A percentile compares a stretch with the other conserved stretches of the same genome.
Conservation (phyloP, 2,888 invertebrate species). For the Myathropa florea region DNA sequence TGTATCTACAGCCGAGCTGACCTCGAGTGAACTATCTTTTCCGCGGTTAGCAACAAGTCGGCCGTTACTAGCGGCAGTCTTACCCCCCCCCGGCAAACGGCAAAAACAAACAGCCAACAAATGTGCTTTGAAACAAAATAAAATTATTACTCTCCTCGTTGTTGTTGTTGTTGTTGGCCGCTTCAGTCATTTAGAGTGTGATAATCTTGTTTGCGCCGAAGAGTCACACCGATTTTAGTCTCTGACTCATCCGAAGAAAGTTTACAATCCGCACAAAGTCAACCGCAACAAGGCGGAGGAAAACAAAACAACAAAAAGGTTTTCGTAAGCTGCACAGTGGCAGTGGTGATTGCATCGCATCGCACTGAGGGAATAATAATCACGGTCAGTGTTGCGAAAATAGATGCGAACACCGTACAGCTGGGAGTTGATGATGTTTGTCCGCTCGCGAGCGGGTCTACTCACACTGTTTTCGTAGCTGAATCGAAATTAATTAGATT, state of each 20-base stretch:
- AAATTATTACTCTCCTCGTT: not conserved
- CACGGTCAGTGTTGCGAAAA: conserved; percentile 31
- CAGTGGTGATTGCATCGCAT: conserved; percentile 28
- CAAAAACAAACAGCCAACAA: conserved; percentile 18
- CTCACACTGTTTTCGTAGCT: conserved; percentile 22
- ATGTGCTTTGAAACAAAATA: conserved; percentile 21
- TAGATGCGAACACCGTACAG: too few relatives aligned
- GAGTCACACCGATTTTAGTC: conserved; percentile 25
- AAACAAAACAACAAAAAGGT: not conserved
- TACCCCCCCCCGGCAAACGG: not conserved
- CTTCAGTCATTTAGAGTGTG: not conserved
- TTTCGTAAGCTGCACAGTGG: conserved; percentile 8
- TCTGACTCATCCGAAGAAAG: conserved; percentile 44
- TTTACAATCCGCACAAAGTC: not conserved
- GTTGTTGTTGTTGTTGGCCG: conserved; percentile 8
- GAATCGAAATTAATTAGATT: conserved; percentile 40
- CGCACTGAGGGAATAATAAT: conserved; percentile 1
- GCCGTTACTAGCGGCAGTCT: not conserved
- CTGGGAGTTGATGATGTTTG: not conserved
- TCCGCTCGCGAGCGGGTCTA: not conserved
- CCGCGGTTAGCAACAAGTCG: conserved; percentile 51
- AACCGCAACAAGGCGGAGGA: not conserved
- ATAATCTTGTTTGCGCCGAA: conserved; percentile 44
- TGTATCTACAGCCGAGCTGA: conserved; percentile 17
- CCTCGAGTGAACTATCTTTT: conserved; percentile 21